Conservation (phyloP, 2,797 vertebrate species). For the Garrulus glandarius region DNA sequence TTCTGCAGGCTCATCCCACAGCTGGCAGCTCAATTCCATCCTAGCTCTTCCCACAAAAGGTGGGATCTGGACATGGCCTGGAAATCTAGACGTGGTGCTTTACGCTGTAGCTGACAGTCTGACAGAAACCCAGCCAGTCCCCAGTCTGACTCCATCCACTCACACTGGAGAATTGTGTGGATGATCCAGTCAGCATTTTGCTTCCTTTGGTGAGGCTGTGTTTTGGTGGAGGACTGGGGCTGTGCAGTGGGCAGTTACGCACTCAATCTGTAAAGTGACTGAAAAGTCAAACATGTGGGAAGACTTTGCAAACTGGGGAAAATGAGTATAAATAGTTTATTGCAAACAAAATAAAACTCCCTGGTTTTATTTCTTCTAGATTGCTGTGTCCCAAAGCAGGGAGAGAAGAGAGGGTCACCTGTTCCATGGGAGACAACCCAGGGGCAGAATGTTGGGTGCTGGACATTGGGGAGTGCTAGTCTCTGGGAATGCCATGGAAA, state of each 20-base stretch:
- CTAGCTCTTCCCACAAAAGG: not conserved
- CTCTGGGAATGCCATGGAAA: not conserved
- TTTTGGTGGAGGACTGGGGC: not conserved
- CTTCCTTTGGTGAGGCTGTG: not conserved
- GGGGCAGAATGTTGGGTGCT: not conserved
- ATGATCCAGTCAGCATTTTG: not conserved
- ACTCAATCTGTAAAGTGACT: not conserved
- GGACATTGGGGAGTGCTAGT: rapidly evolving
- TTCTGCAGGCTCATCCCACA: too few relatives aligned
- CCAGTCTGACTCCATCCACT: not conserved
- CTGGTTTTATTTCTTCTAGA: not conserved
- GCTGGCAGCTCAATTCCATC: too few relatives aligned
- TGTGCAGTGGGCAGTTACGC: not conserved
- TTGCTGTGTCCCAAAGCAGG: not conserved
- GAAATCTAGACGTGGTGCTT: not conserved
- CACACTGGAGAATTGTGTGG: not conserved
- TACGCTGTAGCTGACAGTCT: too few relatives aligned
- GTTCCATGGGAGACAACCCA: not conserved
- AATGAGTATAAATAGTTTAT: not conserved
- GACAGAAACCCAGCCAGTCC: not conserved
- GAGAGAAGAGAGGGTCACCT: not conserved
- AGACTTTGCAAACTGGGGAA: not conserved
- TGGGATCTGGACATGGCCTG: not conserved
- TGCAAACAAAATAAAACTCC: not conserved
- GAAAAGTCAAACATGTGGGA: not conserved